phyloP scores from a whole-genome alignment of 2,888 invertebrate species.

The Zaprionus lineosus region DNA sequence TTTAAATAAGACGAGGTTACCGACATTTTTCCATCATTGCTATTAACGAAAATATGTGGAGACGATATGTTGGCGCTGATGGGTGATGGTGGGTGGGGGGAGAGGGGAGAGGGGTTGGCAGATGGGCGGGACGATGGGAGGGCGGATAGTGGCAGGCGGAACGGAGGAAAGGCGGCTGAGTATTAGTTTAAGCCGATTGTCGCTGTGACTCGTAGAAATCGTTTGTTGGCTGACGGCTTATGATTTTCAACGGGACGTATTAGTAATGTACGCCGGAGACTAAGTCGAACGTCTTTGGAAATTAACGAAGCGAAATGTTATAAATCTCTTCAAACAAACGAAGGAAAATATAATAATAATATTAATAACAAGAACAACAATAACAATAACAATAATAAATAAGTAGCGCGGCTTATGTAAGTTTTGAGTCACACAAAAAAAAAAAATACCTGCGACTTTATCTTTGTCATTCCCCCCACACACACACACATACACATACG shows the following conservation, averaged over 20 bases:
- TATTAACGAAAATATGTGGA: constrained; percentile 60
- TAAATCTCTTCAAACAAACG: no score
- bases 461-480: constrained; percentile 28
- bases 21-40: constrained; percentile 69
- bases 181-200: constrained; percentile 72
- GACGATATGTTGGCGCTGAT: no score
- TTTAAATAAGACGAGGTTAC: constrained; percentile 81
- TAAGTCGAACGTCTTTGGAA: constrained; percentile 56
- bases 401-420: constrained; percentile 51
- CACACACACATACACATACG: constrained; percentile 9
- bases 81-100: no score
- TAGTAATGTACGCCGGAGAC: constrained; percentile 61
- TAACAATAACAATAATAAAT: no score
- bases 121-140: constrained; percentile 2
- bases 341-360: no score
- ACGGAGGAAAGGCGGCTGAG: constrained; percentile 3
- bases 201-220: constrained; percentile 76
- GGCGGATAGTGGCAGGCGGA: neutral
- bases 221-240: constrained; percentile 62
- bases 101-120: neutral
- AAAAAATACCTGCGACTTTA: constrained; percentile 12
- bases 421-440: constrained; percentile 33
- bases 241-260: constrained; percentile 79
- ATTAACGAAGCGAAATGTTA: constrained; percentile 68
- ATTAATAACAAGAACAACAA: no score